Evolutionary conservation across 2,797 vertebrate species (phyloP), one percentile per base, ranked within the genome.

Genomic region (Erethizon dorsatum): DNA sequence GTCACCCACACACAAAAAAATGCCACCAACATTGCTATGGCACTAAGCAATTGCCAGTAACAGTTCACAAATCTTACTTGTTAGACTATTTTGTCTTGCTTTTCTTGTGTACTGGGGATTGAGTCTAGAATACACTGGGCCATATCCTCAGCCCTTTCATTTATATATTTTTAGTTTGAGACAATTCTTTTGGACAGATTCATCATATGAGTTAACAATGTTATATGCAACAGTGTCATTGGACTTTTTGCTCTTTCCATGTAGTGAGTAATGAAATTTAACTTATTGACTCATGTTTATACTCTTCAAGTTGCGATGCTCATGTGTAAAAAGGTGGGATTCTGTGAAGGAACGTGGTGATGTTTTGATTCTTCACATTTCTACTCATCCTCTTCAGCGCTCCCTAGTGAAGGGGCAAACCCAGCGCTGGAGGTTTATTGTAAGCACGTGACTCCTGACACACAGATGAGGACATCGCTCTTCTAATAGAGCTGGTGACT

Each of bases 311-410:
- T 0, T 59, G 7, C 12, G 47, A 77, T 88, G 15, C 37, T 73
- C 50, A 56, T 18, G 4, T 9, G 47, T 56, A 26, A 90, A 96
- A 93, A 86, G 12, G 56, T 54, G 52, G 18, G 18, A 75, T 31
- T 82, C 6, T 59, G 15, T 54, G n/a, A 69, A 94, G 69, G 6
- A 59, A 88, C 28, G 4, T 37, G 13, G 1, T 33, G 24, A n/a
- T 71, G 2, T 61, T 50, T 71, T 82, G 20, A 71, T 88, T 95
- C 47, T 85, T 94, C 54, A 85, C 50, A 82, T 77, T 52, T 95
- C 59, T 54, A 20, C 8, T 95, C 80, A 31, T 5, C 79, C 31
- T 82, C 83, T 83, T 59, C 6, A 18, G 22, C 26, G 61, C 6
- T 65, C 63, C 0, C 31, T 79, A 52, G 37, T 63, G 2, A 31